Conservation (phyloP, 2,797 vertebrate species). For the Pipistrellus kuhlii region DNA sequence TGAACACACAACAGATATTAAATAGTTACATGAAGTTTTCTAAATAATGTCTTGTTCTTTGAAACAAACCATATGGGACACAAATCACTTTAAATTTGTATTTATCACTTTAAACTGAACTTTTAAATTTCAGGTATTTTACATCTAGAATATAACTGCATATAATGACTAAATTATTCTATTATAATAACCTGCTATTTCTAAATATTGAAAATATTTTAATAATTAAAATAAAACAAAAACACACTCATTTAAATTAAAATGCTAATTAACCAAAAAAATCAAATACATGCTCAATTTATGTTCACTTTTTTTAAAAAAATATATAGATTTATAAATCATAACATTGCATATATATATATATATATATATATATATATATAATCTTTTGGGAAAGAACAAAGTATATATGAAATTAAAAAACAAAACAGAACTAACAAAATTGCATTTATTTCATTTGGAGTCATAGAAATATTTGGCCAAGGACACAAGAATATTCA, state of each 20-base stretch:
- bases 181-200: not conserved
- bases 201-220: constrained; percentile 13
- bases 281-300: constrained; percentile 51
- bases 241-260: constrained; percentile 14
- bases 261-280: constrained; percentile 34
- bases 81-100: not conserved
- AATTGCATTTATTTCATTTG: constrained; percentile 47
- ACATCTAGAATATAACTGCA: not conserved
- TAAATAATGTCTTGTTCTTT: constrained; percentile 19
- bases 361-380: not conserved
- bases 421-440: not conserved
- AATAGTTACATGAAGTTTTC: constrained; percentile 2
- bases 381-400: not conserved
- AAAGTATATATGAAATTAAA: constrained; percentile 32
- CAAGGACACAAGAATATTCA: constrained; percentile 66
- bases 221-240: constrained; percentile 41
- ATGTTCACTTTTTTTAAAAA: constrained; percentile 1
- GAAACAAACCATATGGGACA: not conserved
- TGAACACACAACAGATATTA: not conserved
- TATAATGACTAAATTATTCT: not conserved
- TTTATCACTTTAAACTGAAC: not conserved
- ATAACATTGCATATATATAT: not conserved
- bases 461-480: constrained; percentile 63
- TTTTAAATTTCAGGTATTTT: constrained; percentile 38
- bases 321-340: not conserved